Conservation (phyloP, 1,140 invertebrate species). For the Bombus superbus region DNA sequence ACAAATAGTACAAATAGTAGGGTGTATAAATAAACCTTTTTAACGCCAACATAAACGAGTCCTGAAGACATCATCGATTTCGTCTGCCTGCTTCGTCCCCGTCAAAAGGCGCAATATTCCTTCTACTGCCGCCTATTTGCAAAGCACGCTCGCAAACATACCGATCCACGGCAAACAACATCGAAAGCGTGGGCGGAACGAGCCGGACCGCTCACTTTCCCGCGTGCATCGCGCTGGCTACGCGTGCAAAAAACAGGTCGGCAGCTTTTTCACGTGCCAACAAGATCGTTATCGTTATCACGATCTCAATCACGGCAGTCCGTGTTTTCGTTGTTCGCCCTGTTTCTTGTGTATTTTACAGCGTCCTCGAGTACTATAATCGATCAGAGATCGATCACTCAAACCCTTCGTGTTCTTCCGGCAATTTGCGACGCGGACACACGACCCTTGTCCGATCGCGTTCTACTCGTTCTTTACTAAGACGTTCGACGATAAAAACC, state of each 20-base stretch:
- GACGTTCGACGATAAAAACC: too few relatives aligned
- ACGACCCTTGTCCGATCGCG: neutral
- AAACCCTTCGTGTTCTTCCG: too few relatives aligned
- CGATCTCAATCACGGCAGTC: slow-evolving; percentile 19
- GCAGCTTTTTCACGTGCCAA: slow-evolving; percentile 29
- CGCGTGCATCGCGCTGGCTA: neutral
- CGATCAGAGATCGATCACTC: neutral
- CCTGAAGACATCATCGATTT: neutral
- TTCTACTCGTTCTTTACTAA: too few relatives aligned
- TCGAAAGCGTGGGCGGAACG: slow-evolving; percentile 26
- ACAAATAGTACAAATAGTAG: too few relatives aligned
- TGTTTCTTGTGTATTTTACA: neutral
- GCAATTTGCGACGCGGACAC: neutral
- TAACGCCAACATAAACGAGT: neutral
- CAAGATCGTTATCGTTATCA: slow-evolving; percentile 38
- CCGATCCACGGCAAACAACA: neutral
- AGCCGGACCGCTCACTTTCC: neutral
- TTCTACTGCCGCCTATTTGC: neutral
- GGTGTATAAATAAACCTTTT: neutral
- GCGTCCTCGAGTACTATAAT: neutral
- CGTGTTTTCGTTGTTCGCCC: slow-evolving; percentile 12
- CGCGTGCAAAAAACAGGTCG: neutral
- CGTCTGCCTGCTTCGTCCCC: neutral
- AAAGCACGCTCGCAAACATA: neutral
- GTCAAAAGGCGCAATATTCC: neutral